These are phyloP conservation scores for Neopipo cinnamomea DNA, from an alignment of 2,113 vertebrate species.

Conservation along the genomic window DNA sequence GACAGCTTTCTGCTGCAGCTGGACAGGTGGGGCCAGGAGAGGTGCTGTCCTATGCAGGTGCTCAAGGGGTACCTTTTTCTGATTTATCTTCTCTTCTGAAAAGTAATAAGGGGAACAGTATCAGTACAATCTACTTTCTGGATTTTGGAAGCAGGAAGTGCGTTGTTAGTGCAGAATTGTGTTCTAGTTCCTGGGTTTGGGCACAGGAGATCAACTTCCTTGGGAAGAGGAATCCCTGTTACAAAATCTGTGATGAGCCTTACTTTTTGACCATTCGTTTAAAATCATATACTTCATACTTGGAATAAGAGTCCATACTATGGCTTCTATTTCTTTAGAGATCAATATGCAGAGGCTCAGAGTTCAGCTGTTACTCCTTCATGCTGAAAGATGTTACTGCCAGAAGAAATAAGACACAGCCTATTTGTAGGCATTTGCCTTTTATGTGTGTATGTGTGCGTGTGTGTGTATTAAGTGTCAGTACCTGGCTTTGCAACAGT, in stretches of 20 bases:
- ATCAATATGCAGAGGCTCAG: background rate
- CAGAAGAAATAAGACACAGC: background rate
- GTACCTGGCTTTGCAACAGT: background rate
- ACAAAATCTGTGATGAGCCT: background rate
- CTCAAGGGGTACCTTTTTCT: background rate
- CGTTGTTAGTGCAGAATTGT: background rate
- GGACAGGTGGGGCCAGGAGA: background rate
- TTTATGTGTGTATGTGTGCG: no score
- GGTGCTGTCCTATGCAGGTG: background rate
- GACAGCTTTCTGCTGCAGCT: background rate
- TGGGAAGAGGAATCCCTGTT: background rate
- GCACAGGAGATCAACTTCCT: background rate
- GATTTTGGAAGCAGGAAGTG: background rate
- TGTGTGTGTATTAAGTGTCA: background rate
- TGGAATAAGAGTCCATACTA: background rate
- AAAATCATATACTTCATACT: background rate
- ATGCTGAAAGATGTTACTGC: background rate
- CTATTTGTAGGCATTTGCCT: accelerated
- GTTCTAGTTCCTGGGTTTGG: background rate
- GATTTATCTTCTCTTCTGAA: background rate
- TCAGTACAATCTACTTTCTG: background rate
- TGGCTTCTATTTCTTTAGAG: background rate
- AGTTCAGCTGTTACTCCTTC: background rate
- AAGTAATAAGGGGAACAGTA: background rate
- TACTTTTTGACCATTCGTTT: background rate